Percentiles rank a stretch among this genome's conserved stretches.
These are phyloP conservation scores for Heliangelus exortis DNA, from an alignment of 2,797 vertebrate genomes.

Conservation along the genomic window DNA sequence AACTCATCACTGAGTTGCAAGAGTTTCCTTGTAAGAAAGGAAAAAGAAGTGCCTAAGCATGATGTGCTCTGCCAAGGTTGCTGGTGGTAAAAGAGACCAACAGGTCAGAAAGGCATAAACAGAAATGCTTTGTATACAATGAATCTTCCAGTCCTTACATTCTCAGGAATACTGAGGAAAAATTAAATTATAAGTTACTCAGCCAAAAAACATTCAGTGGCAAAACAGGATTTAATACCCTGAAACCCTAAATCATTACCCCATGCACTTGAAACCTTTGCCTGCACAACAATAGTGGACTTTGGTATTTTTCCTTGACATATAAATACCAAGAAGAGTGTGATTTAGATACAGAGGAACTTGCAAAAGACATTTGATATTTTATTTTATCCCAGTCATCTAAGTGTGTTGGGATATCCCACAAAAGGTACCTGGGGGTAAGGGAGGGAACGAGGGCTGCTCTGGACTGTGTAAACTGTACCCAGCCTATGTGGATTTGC, in stretches of 20 bases:
- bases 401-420: not conserved
- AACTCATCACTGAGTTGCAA: not conserved
- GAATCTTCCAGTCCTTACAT: not conserved
- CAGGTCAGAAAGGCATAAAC: not conserved
- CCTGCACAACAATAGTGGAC: not conserved
- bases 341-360: not conserved
- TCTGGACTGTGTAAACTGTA: not conserved
- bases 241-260: not conserved
- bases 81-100: not conserved
- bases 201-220: not conserved
- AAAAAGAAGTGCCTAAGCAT: not conserved
- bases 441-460: accelerated
- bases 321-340: not conserved
- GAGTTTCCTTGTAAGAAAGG: not conserved
- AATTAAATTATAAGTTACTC: not conserved
- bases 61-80: not conserved
- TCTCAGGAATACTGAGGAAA: not conserved
- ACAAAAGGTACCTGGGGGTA: not conserved
- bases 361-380: not conserved
- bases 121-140: not conserved
- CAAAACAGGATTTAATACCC: not conserved
- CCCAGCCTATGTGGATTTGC: not conserved
- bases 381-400: not conserved
- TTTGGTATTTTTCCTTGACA: not conserved
- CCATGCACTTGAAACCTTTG: not conserved